Evolutionary conservation across 2,888 invertebrate genomes (phyloP), one percentile per base, ranked within the genome.

Genomic region (Heliconius erato): DNA sequence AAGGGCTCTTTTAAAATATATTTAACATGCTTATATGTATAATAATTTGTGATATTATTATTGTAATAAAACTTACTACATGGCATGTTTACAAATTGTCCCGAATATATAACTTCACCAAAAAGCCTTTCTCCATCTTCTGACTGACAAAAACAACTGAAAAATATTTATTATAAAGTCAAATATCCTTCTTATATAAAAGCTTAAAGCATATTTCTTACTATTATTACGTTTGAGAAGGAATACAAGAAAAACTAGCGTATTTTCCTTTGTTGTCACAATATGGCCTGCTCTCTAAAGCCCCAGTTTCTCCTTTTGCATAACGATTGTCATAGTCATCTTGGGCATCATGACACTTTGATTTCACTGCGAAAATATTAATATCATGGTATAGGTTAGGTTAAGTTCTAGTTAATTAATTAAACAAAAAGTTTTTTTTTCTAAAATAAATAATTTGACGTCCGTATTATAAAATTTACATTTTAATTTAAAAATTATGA

Each of bases 211-310:
- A 35, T 32, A n/a, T 14, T 16, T 59, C 67, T 35, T 26, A 78
- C 63, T 49, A 49, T 76, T 74, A 96, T 95, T 94, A 97, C 97
- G 97, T 96, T 86, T 97, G 97, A 28, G 97, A 97, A 0, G 97
- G 97, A 28, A 97, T 96, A 87, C 98, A 98, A 85, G 96, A 95
- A 72, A 96, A 95, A 0, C 97, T 91, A 0, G 92, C 92, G 86
- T 93, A 97, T n/a, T 93, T 90, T 0, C 97, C 98, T 85, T 97
- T 96, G 1, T 94, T 96, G 88, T 97, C 97, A 88, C 98, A 98
- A 9, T 91, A 89, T 0, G 97, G 97, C 23, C 96, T 90, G 14
- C 95, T 89, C 89, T 97, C 96, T 86, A 97, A 89, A 2, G 95
- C 92, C 0, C 97, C 97, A 0, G 97, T 87, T 35, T 89, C 89